Evolutionary conservation across 2,888 invertebrate genomes (phyloP).

Genomic region (Eueremaeus valkanovi): DNA sequence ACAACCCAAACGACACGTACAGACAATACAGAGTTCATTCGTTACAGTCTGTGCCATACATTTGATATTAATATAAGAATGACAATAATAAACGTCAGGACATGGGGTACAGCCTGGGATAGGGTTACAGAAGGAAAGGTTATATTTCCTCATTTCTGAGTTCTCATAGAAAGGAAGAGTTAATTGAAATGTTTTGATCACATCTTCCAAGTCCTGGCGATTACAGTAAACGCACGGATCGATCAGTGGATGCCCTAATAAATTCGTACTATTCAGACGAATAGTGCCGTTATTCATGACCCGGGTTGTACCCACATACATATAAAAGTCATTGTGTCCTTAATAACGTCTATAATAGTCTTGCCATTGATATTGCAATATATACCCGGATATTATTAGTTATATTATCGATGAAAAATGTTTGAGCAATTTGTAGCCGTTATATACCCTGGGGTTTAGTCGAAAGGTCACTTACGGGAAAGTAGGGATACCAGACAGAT

Average conservation of each 20-base stretch:
- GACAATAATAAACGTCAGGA: not conserved
- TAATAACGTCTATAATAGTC: not conserved
- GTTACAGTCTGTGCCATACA: not conserved
- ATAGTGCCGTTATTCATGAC: conserved; percentile 11
- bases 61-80: conserved; percentile 32
- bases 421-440: not conserved
- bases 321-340: not conserved
- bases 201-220: not conserved
- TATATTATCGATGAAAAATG: not conserved
- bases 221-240: conserved; percentile 5
- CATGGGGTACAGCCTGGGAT: conserved; percentile 3
- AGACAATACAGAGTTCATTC: too few species aligned
- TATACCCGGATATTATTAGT: too few species aligned
- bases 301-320: not conserved
- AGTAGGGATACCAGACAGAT: not conserved
- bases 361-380: not conserved
- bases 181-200: conserved; percentile 4
- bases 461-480: not conserved
- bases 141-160: not conserved
- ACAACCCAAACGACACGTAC: too few species aligned
- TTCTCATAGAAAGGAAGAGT: not conserved
- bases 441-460: not conserved
- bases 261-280: not conserved
- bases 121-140: not conserved
- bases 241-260: not conserved